Percentiles rank a stretch among this genome's conserved stretches.
Conservation (phyloP, 2,797 vertebrate species). For the Sorex maritimensis region DNA sequence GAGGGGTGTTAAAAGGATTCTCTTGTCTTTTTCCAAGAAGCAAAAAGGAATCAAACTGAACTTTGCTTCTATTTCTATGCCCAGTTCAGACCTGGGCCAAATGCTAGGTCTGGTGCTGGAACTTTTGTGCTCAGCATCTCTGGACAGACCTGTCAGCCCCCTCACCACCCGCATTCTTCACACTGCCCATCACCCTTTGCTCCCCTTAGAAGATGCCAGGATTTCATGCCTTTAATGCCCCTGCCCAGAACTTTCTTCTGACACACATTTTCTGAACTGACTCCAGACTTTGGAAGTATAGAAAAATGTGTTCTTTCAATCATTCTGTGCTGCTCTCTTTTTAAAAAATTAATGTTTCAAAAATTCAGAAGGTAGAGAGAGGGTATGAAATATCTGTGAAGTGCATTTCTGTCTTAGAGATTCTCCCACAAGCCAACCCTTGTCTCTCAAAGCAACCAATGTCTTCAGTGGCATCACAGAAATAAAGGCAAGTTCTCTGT, state of each 20-base stretch:
- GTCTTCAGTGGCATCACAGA: neutral
- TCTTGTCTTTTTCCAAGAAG: slow-evolving; percentile 30
- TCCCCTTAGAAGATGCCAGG: neutral
- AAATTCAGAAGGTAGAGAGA: neutral
- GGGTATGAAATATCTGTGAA: slow-evolving; percentile 37
- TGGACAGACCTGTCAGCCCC: neutral
- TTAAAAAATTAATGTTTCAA: neutral
- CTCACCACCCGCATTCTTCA: neutral
- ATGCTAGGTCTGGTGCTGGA: accelerated
- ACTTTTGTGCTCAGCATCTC: neutral
- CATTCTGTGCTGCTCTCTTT: neutral
- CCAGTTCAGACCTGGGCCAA: neutral
- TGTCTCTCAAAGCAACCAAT: neutral
- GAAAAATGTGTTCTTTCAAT: neutral
- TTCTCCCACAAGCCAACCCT: neutral
- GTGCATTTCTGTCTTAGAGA: neutral
- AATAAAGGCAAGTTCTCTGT: neutral
- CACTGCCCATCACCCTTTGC: neutral
- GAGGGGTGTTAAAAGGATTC: slow-evolving; percentile 31
- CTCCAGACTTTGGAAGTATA: neutral
- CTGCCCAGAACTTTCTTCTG: neutral
- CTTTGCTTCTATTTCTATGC: neutral
- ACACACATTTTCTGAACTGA: slow-evolving; percentile 20
- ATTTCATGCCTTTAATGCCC: neutral
- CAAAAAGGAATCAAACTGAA: neutral